Percentiles rank a stretch among this genome's conserved stretches.
Evolutionary conservation across 1,140 invertebrate species (phyloP).

Genomic region (Centruroides sculpturatus): DNA sequence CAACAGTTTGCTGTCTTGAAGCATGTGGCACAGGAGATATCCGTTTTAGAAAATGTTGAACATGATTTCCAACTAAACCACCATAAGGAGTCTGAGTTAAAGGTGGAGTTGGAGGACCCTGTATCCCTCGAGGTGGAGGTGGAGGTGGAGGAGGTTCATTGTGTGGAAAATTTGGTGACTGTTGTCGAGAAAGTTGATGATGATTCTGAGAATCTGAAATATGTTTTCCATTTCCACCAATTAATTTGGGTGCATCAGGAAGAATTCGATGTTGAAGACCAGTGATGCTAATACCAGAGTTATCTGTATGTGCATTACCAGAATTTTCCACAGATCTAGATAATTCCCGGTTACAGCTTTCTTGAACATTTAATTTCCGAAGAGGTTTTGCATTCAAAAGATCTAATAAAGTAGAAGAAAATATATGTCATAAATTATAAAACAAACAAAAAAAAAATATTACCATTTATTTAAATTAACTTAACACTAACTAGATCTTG

Average conservation of each 20-base stretch:
- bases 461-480: too few relatives aligned
- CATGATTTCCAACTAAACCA: constrained; percentile 28
- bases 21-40: constrained; percentile 56
- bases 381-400: background rate
- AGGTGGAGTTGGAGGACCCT: constrained; percentile 23
- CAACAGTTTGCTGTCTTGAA: constrained; percentile 13
- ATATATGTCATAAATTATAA: too few relatives aligned
- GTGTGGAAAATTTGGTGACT: constrained; percentile 43
- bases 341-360: constrained; percentile 36
- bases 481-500: too few relatives aligned
- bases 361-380: constrained; percentile 24
- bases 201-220: constrained; percentile 3
- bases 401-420: too few relatives aligned
- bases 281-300: constrained; percentile 40
- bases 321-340: constrained; percentile 62
- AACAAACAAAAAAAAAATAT: too few relatives aligned
- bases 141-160: constrained; percentile 31
- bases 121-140: constrained; percentile 21
- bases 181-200: constrained; percentile 30
- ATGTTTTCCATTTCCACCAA: constrained; percentile 4
- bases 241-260: constrained; percentile 13
- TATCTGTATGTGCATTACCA: constrained; percentile 53
- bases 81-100: constrained; percentile 22
- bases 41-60: constrained; percentile 68
- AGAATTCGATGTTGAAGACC: constrained; percentile 9